A percentile compares a stretch with the other conserved stretches of the same genome.
phyloP scores from a whole-genome alignment of 2,113 vertebrate species.

The Scophthalmus maximus region DNA sequence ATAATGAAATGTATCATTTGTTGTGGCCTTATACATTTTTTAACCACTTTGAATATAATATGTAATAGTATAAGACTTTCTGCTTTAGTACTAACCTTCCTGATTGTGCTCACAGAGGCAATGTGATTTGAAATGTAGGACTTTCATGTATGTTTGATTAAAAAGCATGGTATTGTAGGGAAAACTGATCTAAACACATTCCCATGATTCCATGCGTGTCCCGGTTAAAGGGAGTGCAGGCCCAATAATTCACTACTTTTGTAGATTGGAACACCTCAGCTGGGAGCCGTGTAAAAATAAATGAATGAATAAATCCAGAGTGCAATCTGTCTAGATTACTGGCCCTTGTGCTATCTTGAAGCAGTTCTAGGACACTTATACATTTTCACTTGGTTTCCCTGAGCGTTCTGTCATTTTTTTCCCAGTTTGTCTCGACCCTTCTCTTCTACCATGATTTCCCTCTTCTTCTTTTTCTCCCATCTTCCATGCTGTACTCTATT shows the following conservation, averaged over 20 bases:
- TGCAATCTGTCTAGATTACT: constrained; percentile 46
- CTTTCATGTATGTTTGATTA: no score
- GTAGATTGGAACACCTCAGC: constrained; percentile 13
- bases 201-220: no score
- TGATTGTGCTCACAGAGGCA: no score
- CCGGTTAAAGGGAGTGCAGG: no score
- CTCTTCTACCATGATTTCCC: not conserved
- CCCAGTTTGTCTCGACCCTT: constrained; percentile 8
- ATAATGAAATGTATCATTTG: no score
- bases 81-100: no score
- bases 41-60: no score
- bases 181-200: no score
- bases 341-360: constrained; percentile 38
- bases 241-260: constrained; percentile 14
- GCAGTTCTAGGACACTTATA: constrained; percentile 53
- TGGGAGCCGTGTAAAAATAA: constrained; percentile 35
- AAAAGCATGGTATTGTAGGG: no score
- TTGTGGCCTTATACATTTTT: no score
- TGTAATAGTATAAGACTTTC: no score
- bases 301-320: constrained; percentile 3
- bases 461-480: constrained; percentile 20
- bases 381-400: constrained; percentile 28
- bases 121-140: no score
- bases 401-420: constrained; percentile 13
- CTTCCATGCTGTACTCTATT: constrained; percentile 47